phyloP scores from a whole-genome alignment of 1,140 invertebrate genomes.

The Anoplolepis gracilipes region DNA sequence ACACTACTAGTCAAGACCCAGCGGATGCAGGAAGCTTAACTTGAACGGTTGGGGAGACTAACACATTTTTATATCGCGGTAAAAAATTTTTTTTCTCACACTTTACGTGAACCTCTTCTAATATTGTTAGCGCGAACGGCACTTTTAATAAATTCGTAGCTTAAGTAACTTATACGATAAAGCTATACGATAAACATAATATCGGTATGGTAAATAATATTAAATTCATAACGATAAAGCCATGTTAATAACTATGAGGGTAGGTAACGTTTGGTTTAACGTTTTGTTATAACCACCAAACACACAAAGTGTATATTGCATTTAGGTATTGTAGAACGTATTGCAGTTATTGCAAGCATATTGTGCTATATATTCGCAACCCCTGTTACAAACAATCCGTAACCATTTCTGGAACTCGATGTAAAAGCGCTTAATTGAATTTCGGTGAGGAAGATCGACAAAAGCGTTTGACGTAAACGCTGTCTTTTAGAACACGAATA shows the following conservation, averaged over 20 bases:
- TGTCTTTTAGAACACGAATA: background rate
- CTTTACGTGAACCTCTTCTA: constrained; percentile 3
- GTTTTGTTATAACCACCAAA: constrained; percentile 48
- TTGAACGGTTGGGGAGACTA: constrained; percentile 34
- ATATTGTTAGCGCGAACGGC: constrained; percentile 4
- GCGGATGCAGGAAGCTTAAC: constrained; percentile 66
- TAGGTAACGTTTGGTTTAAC: constrained; percentile 47
- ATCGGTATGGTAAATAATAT: constrained; percentile 40
- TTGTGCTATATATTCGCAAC: constrained; percentile 39
- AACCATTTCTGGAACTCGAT: constrained; percentile 33
- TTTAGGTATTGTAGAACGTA: constrained; percentile 42
- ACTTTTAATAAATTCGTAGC: constrained; percentile 22
- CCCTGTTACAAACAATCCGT: constrained; percentile 35
- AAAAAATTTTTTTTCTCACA: constrained; percentile 51
- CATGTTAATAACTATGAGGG: constrained; percentile 48
- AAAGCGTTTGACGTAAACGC: constrained; percentile 4
- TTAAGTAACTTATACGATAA: constrained; percentile 28
- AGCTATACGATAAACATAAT: constrained; percentile 49
- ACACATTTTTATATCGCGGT: constrained; percentile 20
- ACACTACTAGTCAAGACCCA: constrained; percentile 67
- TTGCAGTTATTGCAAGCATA: constrained; percentile 50
- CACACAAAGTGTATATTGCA: constrained; percentile 30
- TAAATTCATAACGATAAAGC: constrained; percentile 58
- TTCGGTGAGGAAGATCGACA: background rate
- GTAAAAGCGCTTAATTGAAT: constrained; percentile 55